phyloP scores from a whole-genome alignment of 2,888 invertebrate genomes.

The Pristionchus arcanus region DNA sequence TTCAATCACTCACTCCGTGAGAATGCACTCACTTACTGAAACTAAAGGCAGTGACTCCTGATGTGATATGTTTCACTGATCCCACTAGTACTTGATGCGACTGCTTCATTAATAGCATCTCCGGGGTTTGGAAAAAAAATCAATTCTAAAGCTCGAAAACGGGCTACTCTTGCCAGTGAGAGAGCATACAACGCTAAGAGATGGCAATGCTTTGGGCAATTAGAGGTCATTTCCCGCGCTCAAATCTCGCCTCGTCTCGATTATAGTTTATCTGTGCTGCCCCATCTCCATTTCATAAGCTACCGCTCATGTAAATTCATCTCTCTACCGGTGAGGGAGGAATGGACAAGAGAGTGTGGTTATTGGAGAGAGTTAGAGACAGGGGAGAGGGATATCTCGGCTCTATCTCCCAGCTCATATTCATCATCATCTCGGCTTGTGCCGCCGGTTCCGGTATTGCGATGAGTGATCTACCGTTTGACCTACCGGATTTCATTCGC shows the following conservation, averaged over 20 bases:
- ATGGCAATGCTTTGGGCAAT: background rate
- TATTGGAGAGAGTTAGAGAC: background rate
- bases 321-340: background rate
- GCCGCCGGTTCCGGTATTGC: background rate
- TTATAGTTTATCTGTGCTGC: background rate
- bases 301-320: slow-evolving; percentile 2
- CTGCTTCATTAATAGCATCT: no score
- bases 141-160: no score
- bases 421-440: background rate
- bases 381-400: background rate
- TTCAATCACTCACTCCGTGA: no score
- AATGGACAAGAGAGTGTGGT: background rate
- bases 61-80: no score
- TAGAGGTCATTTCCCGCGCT: background rate
- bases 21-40: no score
- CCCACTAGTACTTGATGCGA: no score
- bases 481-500: background rate
- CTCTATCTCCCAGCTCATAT: slow-evolving; percentile 21
- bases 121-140: no score
- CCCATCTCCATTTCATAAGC: slow-evolving; percentile 15
- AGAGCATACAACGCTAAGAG: background rate
- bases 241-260: background rate
- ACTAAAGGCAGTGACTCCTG: no score
- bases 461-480: background rate
- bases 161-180: no score